phyloP scores from a whole-genome alignment of 2,888 invertebrate genomes.

The Diarsia brunnea region DNA sequence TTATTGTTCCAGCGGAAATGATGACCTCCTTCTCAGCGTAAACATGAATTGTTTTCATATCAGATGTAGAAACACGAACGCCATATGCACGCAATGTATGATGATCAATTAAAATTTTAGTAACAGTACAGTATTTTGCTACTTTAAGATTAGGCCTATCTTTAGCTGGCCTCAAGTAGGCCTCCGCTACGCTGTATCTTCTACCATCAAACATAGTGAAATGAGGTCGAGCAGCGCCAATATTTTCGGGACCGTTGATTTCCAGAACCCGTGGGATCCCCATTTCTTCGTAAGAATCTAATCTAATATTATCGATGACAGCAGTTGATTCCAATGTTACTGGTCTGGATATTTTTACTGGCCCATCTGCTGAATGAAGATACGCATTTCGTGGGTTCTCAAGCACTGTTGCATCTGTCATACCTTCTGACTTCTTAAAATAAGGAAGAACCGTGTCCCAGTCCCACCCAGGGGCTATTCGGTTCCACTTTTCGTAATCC shows the following conservation, averaged over 20 bases:
- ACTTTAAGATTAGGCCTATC: slow-evolving; percentile 78
- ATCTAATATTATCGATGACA: slow-evolving; percentile 70
- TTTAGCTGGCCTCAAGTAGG: slow-evolving; percentile 76
- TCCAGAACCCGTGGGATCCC: slow-evolving; percentile 75
- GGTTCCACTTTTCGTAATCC: slow-evolving; percentile 77
- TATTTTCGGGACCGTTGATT: slow-evolving; percentile 73
- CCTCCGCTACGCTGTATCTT: slow-evolving; percentile 84
- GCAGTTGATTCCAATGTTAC: slow-evolving; percentile 65
- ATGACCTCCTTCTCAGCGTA: slow-evolving; percentile 80
- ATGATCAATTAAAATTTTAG: slow-evolving; percentile 79
- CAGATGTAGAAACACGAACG: slow-evolving; percentile 73
- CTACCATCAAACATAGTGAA: slow-evolving; percentile 77
- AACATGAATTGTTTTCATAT: slow-evolving; percentile 72
- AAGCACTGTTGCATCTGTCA: slow-evolving; percentile 74
- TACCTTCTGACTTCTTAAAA: slow-evolving; percentile 78
- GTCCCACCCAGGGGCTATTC: slow-evolving; percentile 76
- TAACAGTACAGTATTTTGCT: slow-evolving; percentile 79
- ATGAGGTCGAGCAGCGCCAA: slow-evolving; percentile 75
- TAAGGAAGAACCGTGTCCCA: slow-evolving; percentile 76
- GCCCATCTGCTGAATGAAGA: slow-evolving; percentile 76
- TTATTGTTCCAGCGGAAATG: slow-evolving; percentile 82
- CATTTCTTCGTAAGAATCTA: slow-evolving; percentile 75
- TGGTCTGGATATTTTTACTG: slow-evolving; percentile 75
- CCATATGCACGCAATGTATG: slow-evolving; percentile 74
- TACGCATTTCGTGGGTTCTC: slow-evolving; percentile 67